Base-by-base conservation (phyloP, 1,140 invertebrate genomes). In the Melitaea cinxia region DNA sequence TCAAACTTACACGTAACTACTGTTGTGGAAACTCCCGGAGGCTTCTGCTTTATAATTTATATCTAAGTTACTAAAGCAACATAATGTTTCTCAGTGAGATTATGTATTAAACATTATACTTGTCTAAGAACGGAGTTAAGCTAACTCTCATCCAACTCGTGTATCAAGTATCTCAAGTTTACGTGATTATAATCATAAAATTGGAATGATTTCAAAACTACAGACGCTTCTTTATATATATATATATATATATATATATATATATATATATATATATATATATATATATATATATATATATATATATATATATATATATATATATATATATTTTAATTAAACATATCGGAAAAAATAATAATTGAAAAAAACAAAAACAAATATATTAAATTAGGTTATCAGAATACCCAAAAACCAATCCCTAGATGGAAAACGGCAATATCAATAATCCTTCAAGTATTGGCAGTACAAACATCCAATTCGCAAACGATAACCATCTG, bases 391-490 rank as follows among this genome's bases (percentile, higher is more conserved):
- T 17, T 42, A 19, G 14, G 9, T 42, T 19, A 12, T 33, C 12
- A 6, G 30, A 45, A 45, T 21, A 9, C 42, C 12, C 35, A 64
- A 71, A 72, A 69, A 72, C 60, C 70, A 73, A 76, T 79, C 69
- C 73, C 67, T 67, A 62, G 72, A 77, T 77, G 72, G 73, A 73
- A 75, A 72, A 78, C 54, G 68, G 75, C 70, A 73, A 82, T 80
- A 78, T 79, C 78, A 77, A 82, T 84, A 82, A 83, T 78, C 54
- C 71, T 80, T 73, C 73, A 77, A 79, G 82, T 64, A 81, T 80
- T 77, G 73, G 72, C 75, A 56, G 57, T 67, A 72, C 73, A 82
- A 80, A 80, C 78, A 77, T 79, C 76, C 74, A 72, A 77, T 82
- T 80, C 73, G 62, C 50, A 73, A 67, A 57, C 60, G 65, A 60